phyloP scores from a whole-genome alignment of 2,888 invertebrate genomes.

The Rhingia rostrata region DNA sequence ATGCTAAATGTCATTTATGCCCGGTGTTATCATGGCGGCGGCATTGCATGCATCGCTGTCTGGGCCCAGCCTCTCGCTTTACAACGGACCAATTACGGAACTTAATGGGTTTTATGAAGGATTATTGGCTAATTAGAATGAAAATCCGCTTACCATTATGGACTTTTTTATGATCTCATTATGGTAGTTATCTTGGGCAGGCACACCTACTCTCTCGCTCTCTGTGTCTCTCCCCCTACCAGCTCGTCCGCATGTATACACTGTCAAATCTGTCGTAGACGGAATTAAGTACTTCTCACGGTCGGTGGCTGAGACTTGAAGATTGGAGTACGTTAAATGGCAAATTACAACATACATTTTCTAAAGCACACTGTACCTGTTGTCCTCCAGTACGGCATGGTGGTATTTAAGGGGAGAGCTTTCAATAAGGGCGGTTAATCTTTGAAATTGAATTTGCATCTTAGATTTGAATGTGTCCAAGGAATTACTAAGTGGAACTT shows the following conservation, averaged over 20 bases:
- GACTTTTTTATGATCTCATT: constrained; percentile 74
- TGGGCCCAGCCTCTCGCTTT: constrained; percentile 32
- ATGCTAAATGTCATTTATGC: constrained; percentile 56
- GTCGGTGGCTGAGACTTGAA: not conserved
- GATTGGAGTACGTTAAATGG: constrained; percentile 3
- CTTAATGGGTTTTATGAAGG: constrained; percentile 67
- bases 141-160: constrained; percentile 75
- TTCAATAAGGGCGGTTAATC: no score
- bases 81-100: constrained; percentile 57
- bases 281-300: constrained; percentile 11
- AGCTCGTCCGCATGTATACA: constrained; percentile 7
- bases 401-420: no score
- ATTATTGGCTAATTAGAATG: constrained; percentile 77
- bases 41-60: constrained; percentile 52
- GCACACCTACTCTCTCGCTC: constrained; percentile 31
- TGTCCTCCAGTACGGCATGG: not conserved
- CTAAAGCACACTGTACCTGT: constrained; percentile 21
- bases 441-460: no score
- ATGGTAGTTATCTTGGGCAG: constrained; percentile 74
- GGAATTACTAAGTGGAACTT: no score
- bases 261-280: constrained; percentile 45
- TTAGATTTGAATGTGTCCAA: no score
- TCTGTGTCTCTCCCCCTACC: constrained; percentile 19
- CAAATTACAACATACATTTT: constrained; percentile 10
- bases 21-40: constrained; percentile 46